Conservation (phyloP, 2,113 vertebrate genomes). For the Psilopogon haemacephalus region DNA sequence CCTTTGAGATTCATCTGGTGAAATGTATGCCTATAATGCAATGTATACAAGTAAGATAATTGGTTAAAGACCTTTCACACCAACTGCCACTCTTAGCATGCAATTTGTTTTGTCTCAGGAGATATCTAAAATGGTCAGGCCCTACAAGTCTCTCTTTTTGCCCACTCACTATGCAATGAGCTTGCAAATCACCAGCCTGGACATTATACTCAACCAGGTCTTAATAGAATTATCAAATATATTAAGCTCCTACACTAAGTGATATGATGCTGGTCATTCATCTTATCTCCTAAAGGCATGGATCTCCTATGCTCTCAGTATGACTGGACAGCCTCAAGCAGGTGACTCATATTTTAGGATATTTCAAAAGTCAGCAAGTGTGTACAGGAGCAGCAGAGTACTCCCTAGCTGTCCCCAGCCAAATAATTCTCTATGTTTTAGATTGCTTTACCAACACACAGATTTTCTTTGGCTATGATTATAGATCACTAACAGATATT, state of each 20-base stretch:
- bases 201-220: not conserved
- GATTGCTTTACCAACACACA: not conserved
- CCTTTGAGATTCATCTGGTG: not conserved
- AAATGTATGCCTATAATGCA: not conserved
- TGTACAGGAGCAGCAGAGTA: not conserved
- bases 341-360: not conserved
- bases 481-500: not conserved
- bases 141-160: not conserved
- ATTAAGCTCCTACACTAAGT: not conserved
- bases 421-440: not conserved
- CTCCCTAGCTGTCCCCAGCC: not conserved
- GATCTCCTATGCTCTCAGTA: fast-evolving
- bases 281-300: not conserved
- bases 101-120: not conserved
- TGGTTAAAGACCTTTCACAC: not conserved
- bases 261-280: no score
- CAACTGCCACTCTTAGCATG: not conserved
- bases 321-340: not conserved
- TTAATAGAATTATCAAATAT: not conserved
- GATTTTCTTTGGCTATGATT: not conserved
- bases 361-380: not conserved
- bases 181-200: not conserved
- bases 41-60: not conserved
- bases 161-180: not conserved
- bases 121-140: not conserved